Evolutionary conservation across 2,113 vertebrate species (phyloP).

Genomic region (Dromiciops gliroides): DNA sequence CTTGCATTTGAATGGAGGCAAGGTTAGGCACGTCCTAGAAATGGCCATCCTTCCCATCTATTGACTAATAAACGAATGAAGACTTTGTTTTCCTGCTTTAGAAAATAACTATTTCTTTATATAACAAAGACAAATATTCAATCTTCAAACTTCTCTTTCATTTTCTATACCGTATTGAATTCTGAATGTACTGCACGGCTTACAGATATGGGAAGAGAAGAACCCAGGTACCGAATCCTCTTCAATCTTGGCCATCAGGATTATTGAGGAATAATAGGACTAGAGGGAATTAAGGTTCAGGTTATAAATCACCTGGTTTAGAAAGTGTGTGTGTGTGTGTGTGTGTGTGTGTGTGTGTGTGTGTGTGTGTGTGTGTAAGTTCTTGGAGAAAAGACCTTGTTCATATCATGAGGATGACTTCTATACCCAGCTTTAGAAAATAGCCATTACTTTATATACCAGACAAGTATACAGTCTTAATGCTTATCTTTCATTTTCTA

Average conservation of each 20-base stretch:
- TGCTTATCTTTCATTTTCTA: not conserved
- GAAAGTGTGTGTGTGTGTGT: too few species aligned
- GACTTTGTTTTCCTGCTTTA: not conserved
- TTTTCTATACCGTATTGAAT: not conserved
- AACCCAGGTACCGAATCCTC: not conserved
- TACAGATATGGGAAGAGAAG: not conserved
- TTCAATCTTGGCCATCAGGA: not conserved
- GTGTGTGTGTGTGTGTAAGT: too few species aligned
- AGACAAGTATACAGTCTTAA: not conserved
- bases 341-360: too few species aligned
- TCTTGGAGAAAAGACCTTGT: not conserved
- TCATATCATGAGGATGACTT: not conserved
- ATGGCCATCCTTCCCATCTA: not conserved
- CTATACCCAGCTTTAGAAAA: not conserved
- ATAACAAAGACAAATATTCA: not conserved
- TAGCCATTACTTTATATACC: not conserved
- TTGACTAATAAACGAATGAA: not conserved
- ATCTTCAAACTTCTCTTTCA: conserved; percentile 32
- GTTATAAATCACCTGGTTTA: not conserved
- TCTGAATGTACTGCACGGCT: not conserved
- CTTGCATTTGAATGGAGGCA: not conserved
- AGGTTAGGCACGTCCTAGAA: not conserved
- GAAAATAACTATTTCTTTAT: not conserved
- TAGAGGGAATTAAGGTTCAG: not conserved
- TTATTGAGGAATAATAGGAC: not conserved